Base-by-base conservation (phyloP, 2,888 invertebrate species). In the Pollenia angustigena region DNA sequence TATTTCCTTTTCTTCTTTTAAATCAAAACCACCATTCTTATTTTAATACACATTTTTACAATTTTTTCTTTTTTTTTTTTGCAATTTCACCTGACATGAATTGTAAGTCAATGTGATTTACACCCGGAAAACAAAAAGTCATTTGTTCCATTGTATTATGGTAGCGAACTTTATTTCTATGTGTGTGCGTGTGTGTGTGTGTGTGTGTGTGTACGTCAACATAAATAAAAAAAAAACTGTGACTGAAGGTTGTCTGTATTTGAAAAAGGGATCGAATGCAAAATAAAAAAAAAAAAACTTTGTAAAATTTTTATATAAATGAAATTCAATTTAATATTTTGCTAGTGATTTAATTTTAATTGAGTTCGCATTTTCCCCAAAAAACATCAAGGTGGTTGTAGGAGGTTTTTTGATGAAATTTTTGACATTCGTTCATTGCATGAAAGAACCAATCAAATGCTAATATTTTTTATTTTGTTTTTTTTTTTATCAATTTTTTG, bases 61-160 rank as follows among this genome's bases (percentile, higher is more conserved):
- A 11, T 12, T 23, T 40, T 1, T 18, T 10, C 0, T 18, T 14
- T 60, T 14, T 60, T 18, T 18, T 56, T 18, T 11, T 23, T 56
- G 18, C 46, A 48, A 23, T 68, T 14, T 23, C n/a, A 69, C 68
- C 50, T 69, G 68, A 68, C 23, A 50, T 46, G 32, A 23, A 68
- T 68, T 69, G 68, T 52, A 69, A 69, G 68, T 69, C 68, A 69
- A 69, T 69, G 68, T 52, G 68, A 69, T 69, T 69, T 69, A 52
- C 52, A 52, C 23, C 32, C 50, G 14, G 23, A 68, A 48, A 68
- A 68, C 32, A 68, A 6, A 69, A 46, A 50, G 32, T 14, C 46
- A 14, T 44, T 50, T 50, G n/a, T 69, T 52, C 16, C 8, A 62
- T 62, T 62, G n/a, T 62, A n/a, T 42, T n/a, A 42, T 42, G 62